phyloP scores from a whole-genome alignment of 1,140 invertebrate genomes.

The Papilio polytes region DNA sequence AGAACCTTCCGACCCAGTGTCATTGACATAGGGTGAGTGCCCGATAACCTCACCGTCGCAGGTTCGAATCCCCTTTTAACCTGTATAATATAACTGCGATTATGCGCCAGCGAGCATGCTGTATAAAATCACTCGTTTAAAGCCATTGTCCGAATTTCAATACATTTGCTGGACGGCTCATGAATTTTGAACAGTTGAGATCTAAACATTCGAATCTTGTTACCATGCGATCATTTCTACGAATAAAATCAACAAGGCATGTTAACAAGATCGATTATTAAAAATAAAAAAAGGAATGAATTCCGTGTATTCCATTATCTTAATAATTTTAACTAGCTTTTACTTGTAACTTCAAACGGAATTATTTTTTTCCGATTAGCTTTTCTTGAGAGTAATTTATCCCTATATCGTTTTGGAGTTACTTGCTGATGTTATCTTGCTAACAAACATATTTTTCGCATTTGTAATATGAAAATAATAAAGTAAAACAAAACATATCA shows the following conservation, averaged over 20 bases:
- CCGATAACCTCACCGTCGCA: conserved; percentile 19
- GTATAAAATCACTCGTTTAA: neutral
- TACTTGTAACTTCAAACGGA: too few species aligned
- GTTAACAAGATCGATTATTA: too few species aligned
- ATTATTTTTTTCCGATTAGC: too few species aligned
- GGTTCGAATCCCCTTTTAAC: conserved; percentile 22
- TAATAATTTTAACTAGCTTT: neutral
- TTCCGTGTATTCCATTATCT: neutral
- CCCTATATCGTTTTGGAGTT: too few species aligned
- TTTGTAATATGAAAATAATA: neutral
- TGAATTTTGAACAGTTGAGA: neutral
- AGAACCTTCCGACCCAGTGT: conserved; percentile 12
- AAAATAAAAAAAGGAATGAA: neutral
- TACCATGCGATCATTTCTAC: neutral
- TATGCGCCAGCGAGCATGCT: conserved; percentile 15
- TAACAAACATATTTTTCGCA: too few species aligned
- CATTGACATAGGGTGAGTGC: conserved; percentile 16
- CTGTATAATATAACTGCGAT: conserved; percentile 23
- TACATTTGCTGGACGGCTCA: neutral
- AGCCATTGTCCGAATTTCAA: conserved; percentile 25
- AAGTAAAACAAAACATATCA: neutral
- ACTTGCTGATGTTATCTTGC: too few species aligned
- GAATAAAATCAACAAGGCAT: neutral
- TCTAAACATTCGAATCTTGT: neutral
- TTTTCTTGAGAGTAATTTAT: too few species aligned